Evolutionary conservation across 2,888 invertebrate genomes (phyloP).

Genomic region (Yponomeuta plumbellus): DNA sequence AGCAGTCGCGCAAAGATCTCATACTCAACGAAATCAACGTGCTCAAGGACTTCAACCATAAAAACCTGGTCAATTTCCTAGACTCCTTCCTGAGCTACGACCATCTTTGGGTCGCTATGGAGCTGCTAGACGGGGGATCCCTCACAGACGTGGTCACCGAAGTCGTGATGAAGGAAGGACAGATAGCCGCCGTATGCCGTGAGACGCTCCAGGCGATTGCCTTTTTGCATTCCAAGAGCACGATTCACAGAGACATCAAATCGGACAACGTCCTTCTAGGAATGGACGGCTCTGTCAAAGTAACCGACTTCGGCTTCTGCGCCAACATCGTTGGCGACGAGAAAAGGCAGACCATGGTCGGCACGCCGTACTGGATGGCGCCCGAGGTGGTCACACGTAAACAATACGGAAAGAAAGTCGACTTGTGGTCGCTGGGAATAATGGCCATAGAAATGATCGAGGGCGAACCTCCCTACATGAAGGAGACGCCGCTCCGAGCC

Average conservation of each 20-base stretch:
- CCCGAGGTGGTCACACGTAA: conserved; percentile 95
- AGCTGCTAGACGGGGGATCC: conserved; percentile 95
- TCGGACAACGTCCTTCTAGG: conserved; percentile 97
- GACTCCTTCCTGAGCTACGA: conserved; percentile 94
- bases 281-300: conserved; percentile 94
- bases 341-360: conserved; percentile 97
- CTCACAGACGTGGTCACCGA: conserved; percentile 98
- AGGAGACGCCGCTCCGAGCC: conserved; percentile 94
- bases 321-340: conserved; percentile 96
- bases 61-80: conserved; percentile 96
- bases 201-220: conserved; percentile 90
- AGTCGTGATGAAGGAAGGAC: conserved; percentile 96
- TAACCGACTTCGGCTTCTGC: conserved; percentile 98
- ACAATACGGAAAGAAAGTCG: conserved; percentile 95
- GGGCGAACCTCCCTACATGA: conserved; percentile 97
- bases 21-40: conserved; percentile 96
- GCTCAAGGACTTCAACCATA: conserved; percentile 93
- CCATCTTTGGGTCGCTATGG: conserved; percentile 98
- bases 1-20: conserved; percentile 96
- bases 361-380: conserved; percentile 99
- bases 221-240: conserved; percentile 92
- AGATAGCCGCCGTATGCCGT: conserved; percentile 95
- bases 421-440: conserved; percentile 97
- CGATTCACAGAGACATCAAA: conserved; percentile 96
- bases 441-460: conserved; percentile 97